Percentiles rank a stretch among this genome's conserved stretches.
Evolutionary conservation across 2,888 invertebrate species (phyloP).

Genomic region (Melitaea athalia): DNA sequence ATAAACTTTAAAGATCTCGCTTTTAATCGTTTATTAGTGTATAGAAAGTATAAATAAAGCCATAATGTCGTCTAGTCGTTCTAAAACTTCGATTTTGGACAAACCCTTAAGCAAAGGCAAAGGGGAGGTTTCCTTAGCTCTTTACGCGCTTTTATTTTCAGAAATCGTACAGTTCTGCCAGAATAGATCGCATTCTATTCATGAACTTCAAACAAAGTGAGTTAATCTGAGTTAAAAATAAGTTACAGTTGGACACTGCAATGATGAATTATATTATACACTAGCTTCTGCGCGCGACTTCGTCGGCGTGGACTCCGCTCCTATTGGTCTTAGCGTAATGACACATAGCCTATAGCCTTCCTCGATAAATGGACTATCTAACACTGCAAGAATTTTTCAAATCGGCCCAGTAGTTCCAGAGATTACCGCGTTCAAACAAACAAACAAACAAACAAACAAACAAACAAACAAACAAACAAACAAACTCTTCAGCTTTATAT

Average conservation of each 20-base stretch:
- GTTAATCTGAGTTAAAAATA: constrained; percentile 43
- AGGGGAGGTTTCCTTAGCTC: constrained; percentile 94
- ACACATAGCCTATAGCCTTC: too few species aligned
- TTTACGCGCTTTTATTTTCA: constrained; percentile 97
- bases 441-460: too few species aligned
- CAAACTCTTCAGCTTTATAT: too few species aligned
- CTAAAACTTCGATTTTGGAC: constrained; percentile 91
- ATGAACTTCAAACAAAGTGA: constrained; percentile 97
- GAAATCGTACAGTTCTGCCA: constrained; percentile 99
- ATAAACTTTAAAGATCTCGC: background rate
- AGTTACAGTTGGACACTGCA: background rate
- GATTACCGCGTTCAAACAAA: too few species aligned
- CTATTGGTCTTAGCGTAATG: too few species aligned
- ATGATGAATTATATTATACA: background rate
- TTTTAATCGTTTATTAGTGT: too few species aligned
- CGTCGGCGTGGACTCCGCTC: too few species aligned
- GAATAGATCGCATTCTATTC: constrained; percentile 95
- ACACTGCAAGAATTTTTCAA: too few species aligned
- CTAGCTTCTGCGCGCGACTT: too few species aligned
- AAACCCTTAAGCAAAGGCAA: constrained; percentile 96
- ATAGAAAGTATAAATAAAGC: background rate
- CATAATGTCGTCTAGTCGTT: constrained; percentile 79
- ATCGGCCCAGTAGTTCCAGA: too few species aligned
- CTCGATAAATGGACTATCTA: too few species aligned
- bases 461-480: too few species aligned